Percentiles rank a stretch among this genome's conserved stretches.
Evolutionary conservation across 1,140 invertebrate genomes (phyloP).

Genomic region (Aphis gossypii): DNA sequence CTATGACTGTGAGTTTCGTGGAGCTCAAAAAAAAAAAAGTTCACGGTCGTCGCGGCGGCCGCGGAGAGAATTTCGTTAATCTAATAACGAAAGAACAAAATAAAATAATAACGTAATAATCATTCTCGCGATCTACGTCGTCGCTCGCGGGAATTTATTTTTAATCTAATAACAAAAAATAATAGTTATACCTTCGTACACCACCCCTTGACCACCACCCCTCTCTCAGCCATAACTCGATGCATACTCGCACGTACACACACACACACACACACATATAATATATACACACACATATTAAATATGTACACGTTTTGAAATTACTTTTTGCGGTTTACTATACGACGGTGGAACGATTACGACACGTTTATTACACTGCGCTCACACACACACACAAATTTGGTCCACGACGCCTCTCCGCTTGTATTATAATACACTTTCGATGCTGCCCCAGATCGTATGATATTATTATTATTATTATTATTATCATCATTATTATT

Average conservation of each 20-base stretch:
- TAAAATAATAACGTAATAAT: conserved; percentile 20
- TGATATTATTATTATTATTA: background rate
- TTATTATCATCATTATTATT: conserved; percentile 28
- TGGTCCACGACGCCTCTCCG: background rate
- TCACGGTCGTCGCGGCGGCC: background rate
- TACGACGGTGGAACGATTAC: conserved; percentile 29
- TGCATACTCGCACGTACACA: conserved; percentile 2
- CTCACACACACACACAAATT: background rate
- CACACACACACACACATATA: background rate
- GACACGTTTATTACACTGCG: conserved; percentile 4
- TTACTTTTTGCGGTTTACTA: conserved; percentile 45
- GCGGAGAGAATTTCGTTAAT: conserved; percentile 14
- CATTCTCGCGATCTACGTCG: background rate
- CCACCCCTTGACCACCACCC: background rate
- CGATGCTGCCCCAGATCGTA: conserved; percentile 36
- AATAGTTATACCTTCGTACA: conserved; percentile 9
- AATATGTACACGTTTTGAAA: conserved; percentile 23
- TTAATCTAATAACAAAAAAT: conserved; percentile 41
- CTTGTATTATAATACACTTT: background rate
- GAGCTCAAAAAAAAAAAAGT: background rate
- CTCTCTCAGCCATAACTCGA: background rate
- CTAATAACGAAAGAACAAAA: conserved; percentile 21
- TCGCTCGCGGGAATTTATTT: background rate
- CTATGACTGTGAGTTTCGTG: background rate
- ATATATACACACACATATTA: background rate